A percentile compares a stretch with the other conserved stretches of the same genome.
Conservation (phyloP, 1,140 invertebrate species). For the Drosophila ambigua region DNA sequence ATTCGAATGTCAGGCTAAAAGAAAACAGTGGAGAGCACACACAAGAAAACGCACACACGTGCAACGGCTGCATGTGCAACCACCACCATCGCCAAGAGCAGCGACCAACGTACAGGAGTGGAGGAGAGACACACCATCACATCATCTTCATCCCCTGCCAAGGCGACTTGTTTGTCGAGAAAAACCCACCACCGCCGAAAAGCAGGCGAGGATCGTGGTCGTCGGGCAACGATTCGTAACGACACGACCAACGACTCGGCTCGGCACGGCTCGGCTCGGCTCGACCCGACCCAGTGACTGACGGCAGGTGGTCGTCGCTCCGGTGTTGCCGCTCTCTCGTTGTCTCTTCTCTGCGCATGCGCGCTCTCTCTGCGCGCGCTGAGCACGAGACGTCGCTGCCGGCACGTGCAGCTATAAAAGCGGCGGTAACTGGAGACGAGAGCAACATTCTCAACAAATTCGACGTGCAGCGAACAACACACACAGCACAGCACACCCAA, state of each 20-base stretch:
- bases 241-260: conserved; percentile 2
- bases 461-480: conserved; percentile 63
- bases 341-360: background rate
- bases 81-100: conserved; percentile 51
- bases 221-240: conserved; percentile 4
- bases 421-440: conserved; percentile 55
- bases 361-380: conserved; percentile 56
- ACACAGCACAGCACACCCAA: conserved; percentile 6
- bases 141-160: conserved; percentile 71
- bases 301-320: conserved; percentile 66
- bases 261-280: no score
- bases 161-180: conserved; percentile 72
- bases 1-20: conserved; percentile 81
- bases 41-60: conserved; percentile 35
- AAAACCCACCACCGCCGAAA: conserved; percentile 75
- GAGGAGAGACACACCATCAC: conserved; percentile 29
- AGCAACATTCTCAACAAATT: conserved; percentile 76
- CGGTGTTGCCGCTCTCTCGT: conserved; percentile 7
- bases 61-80: conserved; percentile 65
- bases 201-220: conserved; percentile 53
- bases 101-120: no score
- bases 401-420: conserved; percentile 83
- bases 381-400: conserved; percentile 70
- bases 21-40: conserved; percentile 70
- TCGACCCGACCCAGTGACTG: conserved; percentile 50